Base-by-base conservation (phyloP, 2,113 vertebrate genomes). In the Rutilus rutilus region DNA sequence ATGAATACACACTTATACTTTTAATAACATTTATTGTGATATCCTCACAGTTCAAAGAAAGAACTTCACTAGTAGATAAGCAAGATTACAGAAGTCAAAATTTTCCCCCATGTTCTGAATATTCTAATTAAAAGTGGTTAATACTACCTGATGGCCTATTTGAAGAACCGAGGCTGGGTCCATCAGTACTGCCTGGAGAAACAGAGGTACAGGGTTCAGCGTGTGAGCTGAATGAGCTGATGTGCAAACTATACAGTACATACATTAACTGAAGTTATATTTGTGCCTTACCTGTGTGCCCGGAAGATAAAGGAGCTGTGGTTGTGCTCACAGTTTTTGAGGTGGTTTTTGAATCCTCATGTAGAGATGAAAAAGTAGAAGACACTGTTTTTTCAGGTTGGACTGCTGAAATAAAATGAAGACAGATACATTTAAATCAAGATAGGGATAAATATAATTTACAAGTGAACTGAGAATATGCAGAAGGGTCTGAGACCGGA, bases 331-430 rank as follows among this genome's bases (percentile, higher is more conserved):
- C 74, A 62, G 75, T 30, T 45, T 8, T 0, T 30, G 54, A 36
- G 21, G 1, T 79, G 23, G 17, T 33, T 62, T 30, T 30, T 11
- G 2, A 6, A 57, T 14, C 0, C 2, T 30, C 11, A 39, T 59
- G 9, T 19, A 27, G n/a, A 71, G 77, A 74, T 85, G 80, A 78
- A 52, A 50, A 45, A 82, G 78, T 25, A 27, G 21, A 12, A 69
- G 21, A 25, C 23, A 39, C 27, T 36, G 33, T 45, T 45, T 27
- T 47, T 64, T 64, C n/a, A 2, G 8, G 27, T 47, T 67, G 78
- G 23, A 9, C 10, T 67, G 27, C 19, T 67, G 2, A 62, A 81
- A 65, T 64, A 3, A 65, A 30, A 59, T 57, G 2, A 62, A 74
- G 7, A 69, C 6, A 8, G 27, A 17, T 17, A 30, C 0, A 65